Evolutionary conservation across 2,797 vertebrate genomes (phyloP), one percentile per base, ranked within the genome.

Genomic region (Sebastes glaucus): DNA sequence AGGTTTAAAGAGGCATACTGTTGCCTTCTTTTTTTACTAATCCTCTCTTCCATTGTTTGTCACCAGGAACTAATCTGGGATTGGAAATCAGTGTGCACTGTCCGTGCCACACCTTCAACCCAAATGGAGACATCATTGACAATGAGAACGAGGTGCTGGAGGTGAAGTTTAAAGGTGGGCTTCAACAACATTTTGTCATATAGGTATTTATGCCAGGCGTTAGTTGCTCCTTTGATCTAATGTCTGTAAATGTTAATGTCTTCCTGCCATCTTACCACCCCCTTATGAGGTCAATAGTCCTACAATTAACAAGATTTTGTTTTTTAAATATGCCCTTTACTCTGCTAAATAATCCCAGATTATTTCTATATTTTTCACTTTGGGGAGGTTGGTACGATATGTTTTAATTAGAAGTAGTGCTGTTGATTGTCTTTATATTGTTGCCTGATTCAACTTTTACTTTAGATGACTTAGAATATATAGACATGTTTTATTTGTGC

Each of bases 81-180:
- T 93, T 99, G 94, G 97, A 99, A 88, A 97, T 99, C 75, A 98
- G 97, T 63, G 97, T 99, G 86, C 97, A 98, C 65, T 98, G 97
- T 88, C 97, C 97, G 52, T 99, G 97, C 83, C 96, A 97, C 92
- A 97, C 97, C 80, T 97, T 98, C 87, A 96, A 95, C 84, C 95
- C 97, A 65, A 98, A 98, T 0, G 97, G 97, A 25, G 96, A 97
- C 88, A 97, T 97, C 90, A 94, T 97, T 84, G 97, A 97, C 90
- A 97, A 96, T 25, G 93, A 97, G 78, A 95, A 96, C 0, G 97
- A 98, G 87, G 95, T 97, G 77, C 94, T 98, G 92, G 97, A 98
- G 81, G 97, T 97, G 84, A 98, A 97, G 88, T 98, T 98, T 92
- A 98, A 97, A 97, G 97, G 97, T 98, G 88, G 92, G 80, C 2